Conservation (phyloP, 2,888 invertebrate genomes). For the Neelides folsomi region DNA sequence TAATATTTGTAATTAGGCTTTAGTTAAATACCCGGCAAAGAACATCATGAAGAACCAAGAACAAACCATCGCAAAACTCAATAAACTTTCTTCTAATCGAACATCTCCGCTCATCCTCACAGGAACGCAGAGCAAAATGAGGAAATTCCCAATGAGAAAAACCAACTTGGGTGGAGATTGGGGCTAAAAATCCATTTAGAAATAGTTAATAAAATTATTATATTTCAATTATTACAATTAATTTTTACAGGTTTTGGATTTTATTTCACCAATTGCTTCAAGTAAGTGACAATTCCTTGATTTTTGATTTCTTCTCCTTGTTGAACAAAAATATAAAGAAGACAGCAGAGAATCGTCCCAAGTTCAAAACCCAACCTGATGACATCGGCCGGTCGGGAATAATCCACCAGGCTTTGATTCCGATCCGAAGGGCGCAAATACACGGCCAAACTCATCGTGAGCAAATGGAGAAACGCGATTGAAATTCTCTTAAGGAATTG, state of each 20-base stretch:
- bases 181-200: slow-evolving; percentile 46
- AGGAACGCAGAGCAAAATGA: slow-evolving; percentile 79
- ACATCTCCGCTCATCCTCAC: slow-evolving; percentile 60
- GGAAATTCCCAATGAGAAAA: slow-evolving; percentile 77
- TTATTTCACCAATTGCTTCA: slow-evolving; percentile 58
- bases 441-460: slow-evolving; percentile 75
- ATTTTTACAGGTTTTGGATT: no score
- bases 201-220: no score
- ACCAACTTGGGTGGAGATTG: slow-evolving; percentile 90
- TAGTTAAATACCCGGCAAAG: slow-evolving; percentile 76
- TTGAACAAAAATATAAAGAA: slow-evolving; percentile 77
- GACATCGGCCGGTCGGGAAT: slow-evolving; percentile 36
- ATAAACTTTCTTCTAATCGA: slow-evolving; percentile 74
- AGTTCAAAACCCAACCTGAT: slow-evolving; percentile 66
- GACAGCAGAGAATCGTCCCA: slow-evolving; percentile 68
- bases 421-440: slow-evolving; percentile 69
- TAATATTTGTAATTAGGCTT: neutral
- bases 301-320: slow-evolving; percentile 90
- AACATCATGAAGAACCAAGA: slow-evolving; percentile 97
- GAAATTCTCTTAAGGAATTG: slow-evolving; percentile 84
- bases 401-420: slow-evolving; percentile 43
- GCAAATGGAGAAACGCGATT: slow-evolving; percentile 72
- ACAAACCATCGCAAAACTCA: slow-evolving; percentile 84
- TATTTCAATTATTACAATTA: no score
- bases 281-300: slow-evolving; percentile 77